Evolutionary conservation across 2,888 invertebrate genomes (phyloP).

Genomic region (Perizoma affinitatum): DNA sequence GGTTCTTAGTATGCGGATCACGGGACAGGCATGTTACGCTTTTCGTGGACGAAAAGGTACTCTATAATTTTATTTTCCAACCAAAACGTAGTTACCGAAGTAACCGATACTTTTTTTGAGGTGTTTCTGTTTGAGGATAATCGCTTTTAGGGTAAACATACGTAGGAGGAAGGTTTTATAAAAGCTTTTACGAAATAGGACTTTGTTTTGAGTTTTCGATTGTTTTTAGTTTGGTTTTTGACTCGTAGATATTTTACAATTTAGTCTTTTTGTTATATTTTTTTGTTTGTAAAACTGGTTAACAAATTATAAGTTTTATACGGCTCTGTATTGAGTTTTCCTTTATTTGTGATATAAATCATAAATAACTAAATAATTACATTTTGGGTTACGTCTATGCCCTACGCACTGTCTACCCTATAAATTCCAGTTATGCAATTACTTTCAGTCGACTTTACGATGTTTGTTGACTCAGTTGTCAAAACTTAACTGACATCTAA

Average conservation of each 20-base stretch:
- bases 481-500: background rate
- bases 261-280: no score
- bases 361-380: no score
- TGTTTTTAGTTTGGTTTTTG: no score
- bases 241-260: no score
- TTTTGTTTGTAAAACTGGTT: no score
- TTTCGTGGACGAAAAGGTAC: slow-evolving; percentile 77
- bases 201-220: no score
- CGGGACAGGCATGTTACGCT: slow-evolving; percentile 73
- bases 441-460: slow-evolving; percentile 54
- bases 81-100: slow-evolving; percentile 79
- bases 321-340: background rate
- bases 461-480: slow-evolving; percentile 46
- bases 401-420: slow-evolving; percentile 25
- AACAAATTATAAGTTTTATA: no score
- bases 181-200: background rate
- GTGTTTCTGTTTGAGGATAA: slow-evolving; percentile 56
- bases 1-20: slow-evolving; percentile 68
- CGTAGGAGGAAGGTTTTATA: slow-evolving; percentile 18
- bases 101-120: slow-evolving; percentile 71
- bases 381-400: background rate
- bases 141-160: slow-evolving; percentile 48
- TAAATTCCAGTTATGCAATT: slow-evolving; percentile 58
- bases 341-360: background rate
- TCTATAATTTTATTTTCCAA: slow-evolving; percentile 83